Evolutionary conservation across 2,888 invertebrate species (phyloP).

Genomic region (Scrobipalpa atriplicella): DNA sequence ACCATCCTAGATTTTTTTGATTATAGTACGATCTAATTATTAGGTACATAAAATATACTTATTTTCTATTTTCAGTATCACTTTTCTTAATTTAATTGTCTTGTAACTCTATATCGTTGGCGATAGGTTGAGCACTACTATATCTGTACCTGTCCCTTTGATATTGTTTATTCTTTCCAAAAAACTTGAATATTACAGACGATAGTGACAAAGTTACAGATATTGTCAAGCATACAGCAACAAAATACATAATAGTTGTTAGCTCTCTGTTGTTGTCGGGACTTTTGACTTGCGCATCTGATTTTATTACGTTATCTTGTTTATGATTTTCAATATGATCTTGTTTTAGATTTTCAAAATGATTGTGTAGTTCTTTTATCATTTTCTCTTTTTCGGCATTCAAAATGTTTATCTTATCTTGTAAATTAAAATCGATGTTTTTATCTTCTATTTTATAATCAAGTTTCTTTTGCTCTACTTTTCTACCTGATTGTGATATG

Average conservation of each 20-base stretch:
- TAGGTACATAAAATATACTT: too few relatives aligned
- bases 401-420: neutral
- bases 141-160: neutral
- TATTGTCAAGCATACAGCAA: slow-evolving; percentile 8
- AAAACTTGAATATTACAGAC: neutral
- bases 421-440: neutral
- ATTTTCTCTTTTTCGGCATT: slow-evolving; percentile 12
- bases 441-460: neutral
- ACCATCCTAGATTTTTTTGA: too few relatives aligned
- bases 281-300: neutral
- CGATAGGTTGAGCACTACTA: neutral
- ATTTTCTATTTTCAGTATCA: too few relatives aligned
- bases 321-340: neutral
- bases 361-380: neutral
- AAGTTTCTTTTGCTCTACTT: neutral
- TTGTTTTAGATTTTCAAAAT: neutral
- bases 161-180: neutral
- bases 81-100: neutral
- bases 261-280: neutral
- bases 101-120: slow-evolving; percentile 5
- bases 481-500: neutral
- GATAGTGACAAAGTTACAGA: neutral
- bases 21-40: too few relatives aligned
- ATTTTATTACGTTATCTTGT: neutral
- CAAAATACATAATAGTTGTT: neutral